Evolutionary conservation across 2,113 vertebrate genomes (phyloP), one percentile per base, ranked within the genome.

Genomic region (Cyprinodon brontotheroides): DNA sequence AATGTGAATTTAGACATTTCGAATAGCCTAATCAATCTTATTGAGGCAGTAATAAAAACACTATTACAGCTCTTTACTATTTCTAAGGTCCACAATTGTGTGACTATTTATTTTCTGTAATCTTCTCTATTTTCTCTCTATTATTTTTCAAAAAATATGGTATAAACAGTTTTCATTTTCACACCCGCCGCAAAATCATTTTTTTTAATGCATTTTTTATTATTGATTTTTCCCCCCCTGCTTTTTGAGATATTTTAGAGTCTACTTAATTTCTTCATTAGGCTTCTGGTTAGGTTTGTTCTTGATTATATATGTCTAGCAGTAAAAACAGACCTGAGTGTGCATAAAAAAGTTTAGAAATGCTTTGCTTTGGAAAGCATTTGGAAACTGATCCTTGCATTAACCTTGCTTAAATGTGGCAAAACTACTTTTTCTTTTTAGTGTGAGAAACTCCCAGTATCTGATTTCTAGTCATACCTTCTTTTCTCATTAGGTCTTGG

Each of bases 401-500:
- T 57, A n/a, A 20, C 17, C 17, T 9, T 8, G 7, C 20, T 57
- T 57, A 57, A 57, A 20, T 57, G 50, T 57, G 50, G 3, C n/a
- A 57, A 41, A 41, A 57, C 20, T 20, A 57, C 50, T n/a, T 57
- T 57, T 57, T 57, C 48, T 47, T 80, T 64, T 68, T 59, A 64
- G 36, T 13, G n/a, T 38, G 36, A 48, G 37, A 68, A 48, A 59
- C 10, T 4, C 10, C 60, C 43, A 20, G 37, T 60, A 38, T 73
- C 17, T 82, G 74, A 77, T 77, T 74, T 40, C 37, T 75, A 38
- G 29, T 14, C 50, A 15, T 84, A 22, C 48, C 66, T 41, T 77
- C 15, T 15, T 40, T 20, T 65, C 68, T 80, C 38, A 70, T 81
- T 83, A 65, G 41, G 43, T 79, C 82, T 78, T 85, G 78, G 70